Evolutionary conservation across 2,113 vertebrate genomes (phyloP).

Genomic region (Hipposideros armiger): DNA sequence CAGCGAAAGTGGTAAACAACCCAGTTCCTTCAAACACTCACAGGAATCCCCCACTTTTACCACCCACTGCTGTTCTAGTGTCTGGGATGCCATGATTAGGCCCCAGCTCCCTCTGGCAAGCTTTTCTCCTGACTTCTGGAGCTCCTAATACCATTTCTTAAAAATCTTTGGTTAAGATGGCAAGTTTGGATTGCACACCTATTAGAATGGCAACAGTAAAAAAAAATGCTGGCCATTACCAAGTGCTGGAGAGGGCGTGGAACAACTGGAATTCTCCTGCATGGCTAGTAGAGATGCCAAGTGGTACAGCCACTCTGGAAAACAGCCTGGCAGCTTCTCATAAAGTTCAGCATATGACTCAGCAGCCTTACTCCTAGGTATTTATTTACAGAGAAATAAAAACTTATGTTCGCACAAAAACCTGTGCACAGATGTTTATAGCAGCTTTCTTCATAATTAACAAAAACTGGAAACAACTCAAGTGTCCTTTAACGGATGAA

Average conservation of each 20-base stretch:
- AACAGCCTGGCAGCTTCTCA: not conserved
- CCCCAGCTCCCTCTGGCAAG: not conserved
- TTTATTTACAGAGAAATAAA: constrained; percentile 11
- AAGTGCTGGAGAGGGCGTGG: not conserved
- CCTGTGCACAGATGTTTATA: not conserved
- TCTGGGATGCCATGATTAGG: not conserved
- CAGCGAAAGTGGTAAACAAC: not conserved
- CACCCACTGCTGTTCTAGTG: not conserved
- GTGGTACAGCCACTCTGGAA: not conserved
- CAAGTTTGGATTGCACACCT: not conserved
- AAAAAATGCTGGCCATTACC: not conserved
- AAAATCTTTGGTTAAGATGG: not conserved
- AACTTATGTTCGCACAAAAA: not conserved
- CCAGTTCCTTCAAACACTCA: not conserved
- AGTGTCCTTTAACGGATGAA: not conserved
- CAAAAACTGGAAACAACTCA: not conserved
- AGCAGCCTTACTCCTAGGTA: not conserved
- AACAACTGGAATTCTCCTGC: not conserved
- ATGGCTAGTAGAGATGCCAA: not conserved
- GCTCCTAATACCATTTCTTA: not conserved
- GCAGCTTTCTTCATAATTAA: not conserved
- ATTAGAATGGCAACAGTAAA: not conserved
- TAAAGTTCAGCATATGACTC: not conserved
- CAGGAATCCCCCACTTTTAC: too few species aligned
- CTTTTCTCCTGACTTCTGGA: not conserved